Conservation (phyloP, 2,888 invertebrate genomes). For the Chromoteleia sp. region DNA sequence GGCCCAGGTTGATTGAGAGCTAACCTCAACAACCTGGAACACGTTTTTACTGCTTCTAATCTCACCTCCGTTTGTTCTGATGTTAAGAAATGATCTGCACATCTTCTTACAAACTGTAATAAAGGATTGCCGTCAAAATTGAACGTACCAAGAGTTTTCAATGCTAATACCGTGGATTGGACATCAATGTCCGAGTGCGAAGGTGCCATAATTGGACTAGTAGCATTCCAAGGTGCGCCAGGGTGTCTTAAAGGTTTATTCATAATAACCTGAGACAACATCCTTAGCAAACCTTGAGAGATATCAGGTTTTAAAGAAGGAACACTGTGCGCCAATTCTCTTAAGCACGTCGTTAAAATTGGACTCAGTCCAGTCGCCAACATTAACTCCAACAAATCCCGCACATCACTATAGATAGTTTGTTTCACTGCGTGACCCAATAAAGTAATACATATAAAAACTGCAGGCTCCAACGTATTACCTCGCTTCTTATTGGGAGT, state of each 20-base stretch:
- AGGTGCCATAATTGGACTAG: slow-evolving; percentile 85
- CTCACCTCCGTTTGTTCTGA: slow-evolving; percentile 96
- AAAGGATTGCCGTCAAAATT: slow-evolving; percentile 97
- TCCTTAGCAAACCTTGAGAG: slow-evolving; percentile 95
- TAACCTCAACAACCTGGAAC: slow-evolving; percentile 94
- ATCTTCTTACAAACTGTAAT: slow-evolving; percentile 95
- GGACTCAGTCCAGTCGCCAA: slow-evolving; percentile 96
- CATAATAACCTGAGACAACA: slow-evolving; percentile 94
- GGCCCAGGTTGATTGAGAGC: slow-evolving; percentile 92
- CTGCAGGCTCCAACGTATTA: slow-evolving; percentile 91
- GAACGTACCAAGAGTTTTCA: slow-evolving; percentile 95
- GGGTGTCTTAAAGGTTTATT: slow-evolving; percentile 93
- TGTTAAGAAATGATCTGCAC: slow-evolving; percentile 95
- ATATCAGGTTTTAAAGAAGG: slow-evolving; percentile 95
- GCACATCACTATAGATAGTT: slow-evolving; percentile 91
- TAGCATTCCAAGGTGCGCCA: slow-evolving; percentile 88
- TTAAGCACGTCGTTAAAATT: slow-evolving; percentile 94
- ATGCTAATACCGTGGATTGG: slow-evolving; percentile 94
- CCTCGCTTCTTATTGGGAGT: slow-evolving; percentile 90
- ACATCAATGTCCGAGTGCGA: slow-evolving; percentile 89
- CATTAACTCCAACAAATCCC: slow-evolving; percentile 95
- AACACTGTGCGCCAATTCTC: slow-evolving; percentile 95
- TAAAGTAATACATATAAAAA: slow-evolving; percentile 97
- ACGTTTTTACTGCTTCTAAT: slow-evolving; percentile 97
- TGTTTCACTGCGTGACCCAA: slow-evolving; percentile 94